Conservation (phyloP, 2,888 invertebrate species). For the Mechanitis mazaeus region DNA sequence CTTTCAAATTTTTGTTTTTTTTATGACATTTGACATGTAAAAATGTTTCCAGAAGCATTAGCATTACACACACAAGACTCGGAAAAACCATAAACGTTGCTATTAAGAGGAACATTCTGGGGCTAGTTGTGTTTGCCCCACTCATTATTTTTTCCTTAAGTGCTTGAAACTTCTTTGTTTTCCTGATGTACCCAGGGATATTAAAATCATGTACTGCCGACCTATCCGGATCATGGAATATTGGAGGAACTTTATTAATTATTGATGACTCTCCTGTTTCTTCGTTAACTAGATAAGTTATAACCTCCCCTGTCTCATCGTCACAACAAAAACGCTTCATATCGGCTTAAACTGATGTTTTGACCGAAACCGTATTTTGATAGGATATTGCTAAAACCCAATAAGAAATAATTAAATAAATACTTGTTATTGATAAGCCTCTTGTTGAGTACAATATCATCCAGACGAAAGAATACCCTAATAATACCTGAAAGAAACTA, state of each 20-base stretch:
- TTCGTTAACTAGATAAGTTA: conserved; percentile 56
- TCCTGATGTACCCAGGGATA: conserved; percentile 50
- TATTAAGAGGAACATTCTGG: conserved; percentile 75
- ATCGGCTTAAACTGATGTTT: conserved; percentile 32
- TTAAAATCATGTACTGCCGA: conserved; percentile 32
- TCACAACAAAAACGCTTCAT: conserved; percentile 53
- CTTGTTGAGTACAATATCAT: too few relatives aligned
- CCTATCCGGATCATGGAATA: conserved; percentile 16
- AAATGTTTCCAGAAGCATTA: conserved; percentile 76
- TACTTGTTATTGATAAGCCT: too few relatives aligned
- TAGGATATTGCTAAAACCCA: conserved; percentile 6
- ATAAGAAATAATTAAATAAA: neutral
- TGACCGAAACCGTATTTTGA: neutral
- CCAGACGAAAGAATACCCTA: too few relatives aligned
- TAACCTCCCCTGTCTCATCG: conserved; percentile 73
- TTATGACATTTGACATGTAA: conserved; percentile 82
- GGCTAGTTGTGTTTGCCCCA: conserved; percentile 59
- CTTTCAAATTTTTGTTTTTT: conserved; percentile 78
- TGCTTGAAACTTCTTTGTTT: conserved; percentile 52
- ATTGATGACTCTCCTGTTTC: conserved; percentile 73
- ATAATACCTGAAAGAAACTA: too few relatives aligned
- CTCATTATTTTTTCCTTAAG: conserved; percentile 57
- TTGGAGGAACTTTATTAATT: conserved; percentile 29
- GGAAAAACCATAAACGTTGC: conserved; percentile 78
- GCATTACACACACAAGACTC: conserved; percentile 65